A percentile compares a stretch with the other conserved stretches of the same genome.
phyloP scores from a whole-genome alignment of 2,113 vertebrate genomes.

The Daphoenositta chrysoptera region DNA sequence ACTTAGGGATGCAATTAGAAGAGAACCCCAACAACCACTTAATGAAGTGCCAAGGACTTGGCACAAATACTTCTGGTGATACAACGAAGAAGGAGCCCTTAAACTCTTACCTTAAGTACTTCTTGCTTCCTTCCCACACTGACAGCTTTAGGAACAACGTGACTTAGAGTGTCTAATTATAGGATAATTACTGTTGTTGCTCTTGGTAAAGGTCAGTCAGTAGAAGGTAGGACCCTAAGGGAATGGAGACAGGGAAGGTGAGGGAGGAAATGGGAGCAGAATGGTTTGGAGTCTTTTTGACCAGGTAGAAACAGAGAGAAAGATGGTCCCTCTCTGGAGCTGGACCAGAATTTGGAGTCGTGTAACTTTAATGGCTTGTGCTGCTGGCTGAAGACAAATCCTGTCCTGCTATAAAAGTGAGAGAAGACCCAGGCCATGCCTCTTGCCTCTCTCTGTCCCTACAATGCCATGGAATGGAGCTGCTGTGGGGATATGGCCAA shows the following conservation, averaged over 20 bases:
- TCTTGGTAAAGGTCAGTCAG: conserved; percentile 47
- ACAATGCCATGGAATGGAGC: background rate
- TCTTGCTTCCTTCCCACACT: conserved; percentile 43
- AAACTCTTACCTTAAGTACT: conserved; percentile 40
- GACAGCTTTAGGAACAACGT: conserved; percentile 39
- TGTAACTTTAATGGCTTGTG: background rate
- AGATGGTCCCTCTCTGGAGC: background rate
- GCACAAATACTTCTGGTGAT: conserved; percentile 35
- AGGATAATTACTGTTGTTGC: conserved; percentile 64
- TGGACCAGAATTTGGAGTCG: background rate
- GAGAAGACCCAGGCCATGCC: background rate
- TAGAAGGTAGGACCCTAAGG: conserved; percentile 52
- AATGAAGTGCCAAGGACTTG: conserved; percentile 29
- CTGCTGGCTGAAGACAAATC: background rate
- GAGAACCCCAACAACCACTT: conserved; percentile 20
- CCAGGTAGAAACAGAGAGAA: background rate
- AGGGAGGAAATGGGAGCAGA: conserved; percentile 28
- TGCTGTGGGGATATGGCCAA: background rate
- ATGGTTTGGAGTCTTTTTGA: background rate
- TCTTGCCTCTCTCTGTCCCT: background rate
- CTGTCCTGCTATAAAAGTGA: background rate
- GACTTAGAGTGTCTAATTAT: conserved; percentile 59
- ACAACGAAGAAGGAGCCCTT: conserved; percentile 17
- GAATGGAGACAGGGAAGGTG: conserved; percentile 35
- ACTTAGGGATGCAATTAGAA: conserved; percentile 12